phyloP scores from a whole-genome alignment of 2,888 invertebrate species.

The Acanthopleura granulata region DNA sequence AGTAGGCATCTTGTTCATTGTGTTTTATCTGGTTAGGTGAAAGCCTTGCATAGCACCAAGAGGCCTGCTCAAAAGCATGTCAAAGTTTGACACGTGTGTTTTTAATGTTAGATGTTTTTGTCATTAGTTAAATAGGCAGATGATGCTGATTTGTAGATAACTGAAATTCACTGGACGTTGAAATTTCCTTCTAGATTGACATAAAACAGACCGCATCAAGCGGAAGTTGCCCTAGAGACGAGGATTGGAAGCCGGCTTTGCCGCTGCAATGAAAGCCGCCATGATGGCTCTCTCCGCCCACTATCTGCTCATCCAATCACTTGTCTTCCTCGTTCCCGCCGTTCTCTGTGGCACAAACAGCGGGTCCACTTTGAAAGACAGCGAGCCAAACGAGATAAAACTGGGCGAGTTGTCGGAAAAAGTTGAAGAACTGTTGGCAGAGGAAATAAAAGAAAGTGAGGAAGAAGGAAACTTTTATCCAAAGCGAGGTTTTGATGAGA shows the following conservation, averaged over 20 bases:
- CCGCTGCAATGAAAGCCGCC: not conserved
- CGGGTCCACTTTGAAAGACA: constrained; percentile 11
- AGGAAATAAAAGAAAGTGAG: not conserved
- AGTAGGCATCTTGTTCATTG: too few species aligned
- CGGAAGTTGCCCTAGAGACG: not conserved
- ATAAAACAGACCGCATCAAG: too few species aligned
- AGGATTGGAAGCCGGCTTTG: not conserved
- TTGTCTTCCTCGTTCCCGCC: not conserved
- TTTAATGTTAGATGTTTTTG: too few species aligned
- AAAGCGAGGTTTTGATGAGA: constrained; percentile 34
- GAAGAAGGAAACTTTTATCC: not conserved
- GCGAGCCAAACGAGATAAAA: not conserved
- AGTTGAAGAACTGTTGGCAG: constrained; percentile 14
- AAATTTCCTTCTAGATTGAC: too few species aligned
- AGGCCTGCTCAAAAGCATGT: too few species aligned
- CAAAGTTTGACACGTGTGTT: too few species aligned
- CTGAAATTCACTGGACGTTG: too few species aligned
- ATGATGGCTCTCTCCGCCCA: not conserved
- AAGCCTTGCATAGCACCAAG: too few species aligned
- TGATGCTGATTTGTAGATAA: too few species aligned
- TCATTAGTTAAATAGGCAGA: too few species aligned
- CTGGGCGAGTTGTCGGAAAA: constrained; percentile 10
- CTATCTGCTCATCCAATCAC: not conserved
- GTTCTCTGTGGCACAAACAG: not conserved
- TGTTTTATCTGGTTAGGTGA: too few species aligned